Evolutionary conservation across 2,888 invertebrate genomes (phyloP).

Genomic region (Paralinhomoeus sp.): DNA sequence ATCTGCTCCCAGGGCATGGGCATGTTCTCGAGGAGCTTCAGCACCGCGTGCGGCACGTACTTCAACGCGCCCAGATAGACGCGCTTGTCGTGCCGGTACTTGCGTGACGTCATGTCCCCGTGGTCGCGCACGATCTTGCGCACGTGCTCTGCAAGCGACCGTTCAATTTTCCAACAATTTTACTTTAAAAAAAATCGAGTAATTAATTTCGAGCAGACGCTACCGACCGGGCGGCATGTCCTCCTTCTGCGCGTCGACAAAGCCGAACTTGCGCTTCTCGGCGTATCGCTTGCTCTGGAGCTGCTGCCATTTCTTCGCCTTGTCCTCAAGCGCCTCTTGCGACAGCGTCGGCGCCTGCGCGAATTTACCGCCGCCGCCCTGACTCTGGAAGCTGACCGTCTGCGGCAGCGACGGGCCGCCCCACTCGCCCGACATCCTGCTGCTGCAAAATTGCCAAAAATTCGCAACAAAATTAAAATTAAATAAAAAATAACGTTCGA

Average conservation of each 20-base stretch:
- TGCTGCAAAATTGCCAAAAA: too few relatives aligned
- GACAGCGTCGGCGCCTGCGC: too few relatives aligned
- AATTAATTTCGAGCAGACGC: not conserved
- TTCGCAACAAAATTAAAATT: too few relatives aligned
- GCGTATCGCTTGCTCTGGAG: slow-evolving; percentile 93
- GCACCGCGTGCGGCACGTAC: slow-evolving; percentile 98
- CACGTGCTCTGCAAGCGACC: slow-evolving; percentile 49
- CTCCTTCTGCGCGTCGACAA: slow-evolving; percentile 95
- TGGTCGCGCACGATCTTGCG: slow-evolving; percentile 96
- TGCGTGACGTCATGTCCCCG: slow-evolving; percentile 96
- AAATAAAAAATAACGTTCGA: too few relatives aligned
- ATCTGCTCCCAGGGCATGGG: slow-evolving; percentile 99
- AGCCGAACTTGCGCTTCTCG: slow-evolving; percentile 92
- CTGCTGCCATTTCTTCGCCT: slow-evolving; percentile 69
- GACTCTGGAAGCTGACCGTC: too few relatives aligned
- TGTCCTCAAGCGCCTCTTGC: slow-evolving; percentile 10
- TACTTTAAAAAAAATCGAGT: not conserved
- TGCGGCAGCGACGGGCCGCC: too few relatives aligned
- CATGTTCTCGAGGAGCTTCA: slow-evolving; percentile 97
- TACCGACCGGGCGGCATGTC: slow-evolving; percentile 66
- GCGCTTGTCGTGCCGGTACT: slow-evolving; percentile 92
- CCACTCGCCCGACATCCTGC: too few relatives aligned
- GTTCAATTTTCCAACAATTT: not conserved
- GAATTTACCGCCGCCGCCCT: too few relatives aligned
- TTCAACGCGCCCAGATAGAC: slow-evolving; percentile 92